Percentiles rank a stretch among this genome's conserved stretches.
phyloP scores from a whole-genome alignment of 1,140 invertebrate species.

The Drosophila sulfurigaster region DNA sequence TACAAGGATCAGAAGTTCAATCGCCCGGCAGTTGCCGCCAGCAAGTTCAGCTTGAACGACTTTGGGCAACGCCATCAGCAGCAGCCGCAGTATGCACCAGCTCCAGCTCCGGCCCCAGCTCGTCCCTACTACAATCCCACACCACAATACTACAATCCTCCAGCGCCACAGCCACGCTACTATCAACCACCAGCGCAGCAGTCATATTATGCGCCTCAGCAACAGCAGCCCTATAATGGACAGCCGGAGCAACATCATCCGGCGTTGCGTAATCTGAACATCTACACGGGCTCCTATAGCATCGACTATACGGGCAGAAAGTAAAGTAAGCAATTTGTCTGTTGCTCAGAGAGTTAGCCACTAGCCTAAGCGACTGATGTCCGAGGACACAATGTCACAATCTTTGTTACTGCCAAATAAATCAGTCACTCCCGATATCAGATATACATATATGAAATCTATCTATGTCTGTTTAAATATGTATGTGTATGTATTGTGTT shows the following conservation, averaged over 20 bases:
- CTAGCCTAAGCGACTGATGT: constrained; percentile 67
- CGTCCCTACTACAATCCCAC: constrained; percentile 76
- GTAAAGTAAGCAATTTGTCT: constrained; percentile 43
- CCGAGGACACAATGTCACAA: constrained; percentile 69
- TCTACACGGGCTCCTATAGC: constrained; percentile 82
- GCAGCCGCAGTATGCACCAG: constrained; percentile 65
- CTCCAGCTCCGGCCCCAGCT: constrained; percentile 67
- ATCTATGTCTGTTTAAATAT: constrained; percentile 44
- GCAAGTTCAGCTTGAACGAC: constrained; percentile 76
- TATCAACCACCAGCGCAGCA: constrained; percentile 82
- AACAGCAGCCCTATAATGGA: constrained; percentile 67
- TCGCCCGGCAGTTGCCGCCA: constrained; percentile 74
- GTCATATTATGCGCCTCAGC: constrained; percentile 69
- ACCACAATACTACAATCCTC: constrained; percentile 65
- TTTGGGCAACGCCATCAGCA: constrained; percentile 61
- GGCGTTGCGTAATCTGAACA: constrained; percentile 73
- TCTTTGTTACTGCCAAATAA: constrained; percentile 72
- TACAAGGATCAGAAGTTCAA: constrained; percentile 91
- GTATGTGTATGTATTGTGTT: constrained; percentile 49
- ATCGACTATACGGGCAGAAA: constrained; percentile 83
- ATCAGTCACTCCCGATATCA: constrained; percentile 68
- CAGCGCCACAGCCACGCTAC: constrained; percentile 76
- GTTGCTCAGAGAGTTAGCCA: constrained; percentile 62
- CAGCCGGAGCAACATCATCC: constrained; percentile 77
- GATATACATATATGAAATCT: constrained; percentile 34